Percentiles rank a stretch among this genome's conserved stretches.
Conservation (phyloP, 2,113 vertebrate species). For the Sakesphorus luctuosus region DNA sequence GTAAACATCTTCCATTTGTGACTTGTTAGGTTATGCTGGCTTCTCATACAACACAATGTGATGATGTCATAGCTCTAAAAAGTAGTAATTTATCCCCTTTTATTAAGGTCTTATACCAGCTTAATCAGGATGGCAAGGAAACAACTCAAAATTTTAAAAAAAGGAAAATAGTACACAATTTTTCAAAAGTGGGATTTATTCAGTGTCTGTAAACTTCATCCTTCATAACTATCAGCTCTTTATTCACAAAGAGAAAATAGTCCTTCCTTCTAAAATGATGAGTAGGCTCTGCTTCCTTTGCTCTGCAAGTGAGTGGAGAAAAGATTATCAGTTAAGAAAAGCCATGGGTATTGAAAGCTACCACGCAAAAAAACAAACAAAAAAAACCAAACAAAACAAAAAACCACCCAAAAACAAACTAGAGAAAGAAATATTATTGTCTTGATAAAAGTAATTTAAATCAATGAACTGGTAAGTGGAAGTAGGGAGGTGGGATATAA, state of each 20-base stretch:
- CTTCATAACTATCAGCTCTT: not conserved
- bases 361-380: not conserved
- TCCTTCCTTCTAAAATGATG: not conserved
- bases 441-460: not conserved
- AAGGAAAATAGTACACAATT: not conserved
- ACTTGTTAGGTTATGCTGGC: not conserved
- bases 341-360: not conserved
- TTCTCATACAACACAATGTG: not conserved
- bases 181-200: not conserved
- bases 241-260: not conserved
- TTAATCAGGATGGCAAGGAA: not conserved
- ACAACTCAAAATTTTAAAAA: not conserved
- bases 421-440: not conserved
- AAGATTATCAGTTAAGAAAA: not conserved
- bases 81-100: not conserved
- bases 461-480: not conserved
- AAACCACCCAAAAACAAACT: not conserved
- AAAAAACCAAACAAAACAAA: no score
- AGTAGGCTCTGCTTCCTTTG: not conserved
- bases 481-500: not conserved
- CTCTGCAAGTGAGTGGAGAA: not conserved
- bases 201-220: not conserved
- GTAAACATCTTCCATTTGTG: not conserved
- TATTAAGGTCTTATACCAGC: not conserved
- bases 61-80: not conserved